These are phyloP conservation scores for Tinamus major DNA, from an alignment of 2,797 vertebrate species.

Conservation along the genomic window DNA sequence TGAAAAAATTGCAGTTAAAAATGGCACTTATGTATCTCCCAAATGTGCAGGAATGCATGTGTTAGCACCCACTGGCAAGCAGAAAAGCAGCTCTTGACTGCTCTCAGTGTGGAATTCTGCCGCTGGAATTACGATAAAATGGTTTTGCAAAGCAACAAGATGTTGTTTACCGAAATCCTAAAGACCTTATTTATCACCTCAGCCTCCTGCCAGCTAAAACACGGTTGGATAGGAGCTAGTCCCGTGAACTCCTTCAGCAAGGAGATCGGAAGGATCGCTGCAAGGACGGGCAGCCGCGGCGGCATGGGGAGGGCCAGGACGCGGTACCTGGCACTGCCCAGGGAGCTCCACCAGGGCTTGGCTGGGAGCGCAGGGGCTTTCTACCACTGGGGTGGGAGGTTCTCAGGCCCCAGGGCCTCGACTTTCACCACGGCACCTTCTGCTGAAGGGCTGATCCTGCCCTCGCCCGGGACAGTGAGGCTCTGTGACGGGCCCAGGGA, in stretches of 20 bases:
- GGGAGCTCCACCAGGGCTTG: too few relatives aligned
- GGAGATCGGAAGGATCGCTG: background rate
- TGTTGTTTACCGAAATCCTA: background rate
- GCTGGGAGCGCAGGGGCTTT: too few relatives aligned
- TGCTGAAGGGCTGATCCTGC: too few relatives aligned
- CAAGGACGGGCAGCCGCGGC: too few relatives aligned
- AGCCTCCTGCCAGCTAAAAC: background rate
- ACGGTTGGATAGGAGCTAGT: background rate
- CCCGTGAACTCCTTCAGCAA: background rate
- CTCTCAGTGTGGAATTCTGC: background rate
- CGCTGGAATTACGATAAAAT: background rate
- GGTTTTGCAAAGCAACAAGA: background rate
- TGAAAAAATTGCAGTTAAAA: background rate
- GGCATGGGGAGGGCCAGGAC: background rate
- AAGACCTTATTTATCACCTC: background rate
- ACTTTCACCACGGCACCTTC: too few relatives aligned
- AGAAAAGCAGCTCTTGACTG: background rate
- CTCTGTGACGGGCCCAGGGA: fast-evolving
- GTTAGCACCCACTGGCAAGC: background rate
- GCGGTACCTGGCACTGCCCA: too few relatives aligned
- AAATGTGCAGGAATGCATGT: too few relatives aligned
- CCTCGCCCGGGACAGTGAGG: background rate
- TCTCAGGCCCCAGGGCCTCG: too few relatives aligned
- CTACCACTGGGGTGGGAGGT: too few relatives aligned
- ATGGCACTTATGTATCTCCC: too few relatives aligned